phyloP scores from a whole-genome alignment of 2,797 vertebrate species.

The Hippoglossus hippoglossus region DNA sequence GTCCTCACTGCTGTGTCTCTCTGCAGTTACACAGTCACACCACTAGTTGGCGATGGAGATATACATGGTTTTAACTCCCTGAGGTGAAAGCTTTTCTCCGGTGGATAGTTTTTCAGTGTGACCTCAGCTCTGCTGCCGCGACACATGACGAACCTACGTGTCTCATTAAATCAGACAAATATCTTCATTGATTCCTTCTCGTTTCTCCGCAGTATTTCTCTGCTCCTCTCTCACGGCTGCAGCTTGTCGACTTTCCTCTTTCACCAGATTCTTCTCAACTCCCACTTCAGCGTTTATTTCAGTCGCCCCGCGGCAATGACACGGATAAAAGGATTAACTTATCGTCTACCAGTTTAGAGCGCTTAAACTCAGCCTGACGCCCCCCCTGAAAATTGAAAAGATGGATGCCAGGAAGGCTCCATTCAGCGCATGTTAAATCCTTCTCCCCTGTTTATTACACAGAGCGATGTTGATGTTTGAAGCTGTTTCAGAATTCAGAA shows the following conservation, averaged over 20 bases:
- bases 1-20: too few species aligned
- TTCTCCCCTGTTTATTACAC: constrained; percentile 41
- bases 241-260: constrained; percentile 15
- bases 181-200: constrained; percentile 29
- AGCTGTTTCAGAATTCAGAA: constrained; percentile 16
- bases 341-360: constrained; percentile 61
- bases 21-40: too few species aligned
- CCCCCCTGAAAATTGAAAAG: constrained; percentile 57
- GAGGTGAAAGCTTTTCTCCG: background rate
- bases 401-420: constrained; percentile 50
- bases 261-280: constrained; percentile 39
- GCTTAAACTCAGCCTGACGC: constrained; percentile 64
- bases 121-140: background rate
- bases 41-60: too few species aligned
- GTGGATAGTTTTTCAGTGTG: background rate
- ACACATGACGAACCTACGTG: background rate
- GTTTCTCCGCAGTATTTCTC: background rate
- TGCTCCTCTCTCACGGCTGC: constrained; percentile 16
- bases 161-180: background rate
- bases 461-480: constrained; percentile 21
- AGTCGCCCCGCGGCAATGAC: constrained; percentile 59
- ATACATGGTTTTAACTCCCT: too few species aligned
- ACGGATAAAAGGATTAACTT: constrained; percentile 72
- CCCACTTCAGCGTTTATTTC: constrained; percentile 50
- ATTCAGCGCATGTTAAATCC: constrained; percentile 53